A percentile compares a stretch with the other conserved stretches of the same genome.
phyloP scores from a whole-genome alignment of 1,140 invertebrate genomes.

The Atta colombica region DNA sequence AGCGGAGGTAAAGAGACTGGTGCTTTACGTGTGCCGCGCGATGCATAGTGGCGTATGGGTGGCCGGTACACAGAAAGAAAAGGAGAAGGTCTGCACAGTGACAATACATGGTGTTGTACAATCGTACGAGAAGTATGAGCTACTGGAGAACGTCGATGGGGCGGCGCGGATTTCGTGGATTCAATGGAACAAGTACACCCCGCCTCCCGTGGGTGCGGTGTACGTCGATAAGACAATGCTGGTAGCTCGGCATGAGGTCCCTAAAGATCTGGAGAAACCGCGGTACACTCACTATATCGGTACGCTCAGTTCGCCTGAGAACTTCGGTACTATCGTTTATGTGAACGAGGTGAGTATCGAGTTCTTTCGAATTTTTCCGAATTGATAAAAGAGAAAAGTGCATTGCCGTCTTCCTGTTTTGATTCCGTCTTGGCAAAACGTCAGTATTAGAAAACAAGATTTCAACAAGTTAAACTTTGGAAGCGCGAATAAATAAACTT shows the following conservation, averaged over 20 bases:
- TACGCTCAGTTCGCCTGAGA: slow-evolving; percentile 88
- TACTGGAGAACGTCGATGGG: slow-evolving; percentile 92
- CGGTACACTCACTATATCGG: slow-evolving; percentile 89
- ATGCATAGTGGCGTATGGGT: slow-evolving; percentile 89
- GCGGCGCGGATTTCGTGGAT: slow-evolving; percentile 92
- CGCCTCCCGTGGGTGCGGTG: slow-evolving; percentile 89
- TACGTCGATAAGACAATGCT: slow-evolving; percentile 85
- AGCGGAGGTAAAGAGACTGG: slow-evolving; percentile 66
- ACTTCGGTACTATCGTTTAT: slow-evolving; percentile 89
- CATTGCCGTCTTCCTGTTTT: background rate
- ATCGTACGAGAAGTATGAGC: slow-evolving; percentile 89
- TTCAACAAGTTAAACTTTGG: slow-evolving; percentile 1
- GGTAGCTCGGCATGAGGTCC: slow-evolving; percentile 85
- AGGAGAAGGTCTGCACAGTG: slow-evolving; percentile 88
- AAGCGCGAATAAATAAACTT: background rate
- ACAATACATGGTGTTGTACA: slow-evolving; percentile 88
- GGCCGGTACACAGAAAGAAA: slow-evolving; percentile 88
- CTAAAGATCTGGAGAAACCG: slow-evolving; percentile 73
- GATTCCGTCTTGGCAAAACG: background rate
- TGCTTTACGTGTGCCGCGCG: slow-evolving; percentile 92
- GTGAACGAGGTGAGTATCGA: slow-evolving; percentile 87
- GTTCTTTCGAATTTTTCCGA: background rate
- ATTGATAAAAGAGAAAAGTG: background rate
- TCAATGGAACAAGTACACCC: slow-evolving; percentile 89
- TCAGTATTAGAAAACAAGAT: background rate